Evolutionary conservation across 1,140 invertebrate species (phyloP).

Genomic region (Drosophila busckii): DNA sequence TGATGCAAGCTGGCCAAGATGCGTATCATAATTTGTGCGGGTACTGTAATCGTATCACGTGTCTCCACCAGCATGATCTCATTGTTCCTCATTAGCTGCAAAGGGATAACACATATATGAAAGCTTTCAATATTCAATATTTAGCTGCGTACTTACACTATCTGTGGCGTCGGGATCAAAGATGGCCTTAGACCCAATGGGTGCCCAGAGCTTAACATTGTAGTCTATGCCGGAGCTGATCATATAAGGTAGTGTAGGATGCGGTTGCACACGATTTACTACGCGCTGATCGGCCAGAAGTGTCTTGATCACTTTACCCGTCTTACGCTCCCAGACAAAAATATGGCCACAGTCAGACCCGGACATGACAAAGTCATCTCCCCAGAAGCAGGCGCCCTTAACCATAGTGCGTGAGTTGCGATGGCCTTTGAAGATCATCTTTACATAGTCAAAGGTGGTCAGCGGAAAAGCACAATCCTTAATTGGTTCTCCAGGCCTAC

Average conservation of each 20-base stretch:
- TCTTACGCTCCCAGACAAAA: constrained; percentile 85
- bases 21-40: constrained; percentile 92
- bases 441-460: constrained; percentile 79
- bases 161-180: constrained; percentile 86
- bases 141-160: constrained; percentile 81
- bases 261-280: constrained; percentile 92
- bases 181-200: constrained; percentile 81
- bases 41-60: constrained; percentile 92
- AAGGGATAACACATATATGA: constrained; percentile 26
- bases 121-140: no score
- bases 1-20: constrained; percentile 89
- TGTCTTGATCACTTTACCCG: constrained; percentile 86
- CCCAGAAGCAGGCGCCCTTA: constrained; percentile 95
- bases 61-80: constrained; percentile 93
- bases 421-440: constrained; percentile 88
- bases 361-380: constrained; percentile 89
- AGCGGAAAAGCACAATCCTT: no score
- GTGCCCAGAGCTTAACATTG: constrained; percentile 93
- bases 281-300: constrained; percentile 92
- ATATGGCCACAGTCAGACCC: constrained; percentile 93
- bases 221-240: constrained; percentile 95
- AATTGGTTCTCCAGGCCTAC: no score
- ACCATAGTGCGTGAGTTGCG: constrained; percentile 93
- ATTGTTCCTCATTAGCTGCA: constrained; percentile 89
- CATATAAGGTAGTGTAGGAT: constrained; percentile 89